phyloP scores from a whole-genome alignment of 2,113 vertebrate species.

The Oreochromis aureus region DNA sequence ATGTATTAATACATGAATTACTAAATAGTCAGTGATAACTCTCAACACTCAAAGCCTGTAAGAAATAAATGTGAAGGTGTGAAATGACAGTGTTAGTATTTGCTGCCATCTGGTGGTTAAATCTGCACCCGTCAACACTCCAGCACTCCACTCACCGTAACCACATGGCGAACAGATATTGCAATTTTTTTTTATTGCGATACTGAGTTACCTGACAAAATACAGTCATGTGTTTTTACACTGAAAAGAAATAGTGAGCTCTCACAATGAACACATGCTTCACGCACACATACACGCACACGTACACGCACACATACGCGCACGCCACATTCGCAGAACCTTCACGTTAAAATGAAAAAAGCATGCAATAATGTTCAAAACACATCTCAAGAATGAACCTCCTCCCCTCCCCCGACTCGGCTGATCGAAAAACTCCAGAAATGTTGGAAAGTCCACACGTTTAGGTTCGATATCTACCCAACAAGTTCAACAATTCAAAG shows the following conservation, averaged over 20 bases:
- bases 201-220: slow-evolving; percentile 58
- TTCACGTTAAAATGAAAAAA: slow-evolving; percentile 50
- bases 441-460: slow-evolving; percentile 14
- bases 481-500: slow-evolving; percentile 45
- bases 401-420: background rate
- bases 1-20: background rate
- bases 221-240: slow-evolving; percentile 53
- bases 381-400: slow-evolving; percentile 24
- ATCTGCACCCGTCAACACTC: background rate
- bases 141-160: background rate
- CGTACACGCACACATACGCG: slow-evolving; percentile 38
- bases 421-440: slow-evolving; percentile 7
- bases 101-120: slow-evolving; percentile 36
- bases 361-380: slow-evolving; percentile 65
- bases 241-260: slow-evolving; percentile 53
- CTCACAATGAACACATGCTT: slow-evolving; percentile 66
- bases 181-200: slow-evolving; percentile 58
- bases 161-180: slow-evolving; percentile 28
- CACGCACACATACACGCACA: slow-evolving; percentile 38
- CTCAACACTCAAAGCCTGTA: background rate
- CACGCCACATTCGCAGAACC: slow-evolving; percentile 48
- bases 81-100: background rate
- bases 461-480: slow-evolving; percentile 43
- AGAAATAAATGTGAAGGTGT: background rate
- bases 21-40: background rate